Percentiles rank a stretch among this genome's conserved stretches.
These are phyloP conservation scores for Xyliphius kryptos DNA, from an alignment of 2,113 vertebrate species.

Conservation along the genomic window DNA sequence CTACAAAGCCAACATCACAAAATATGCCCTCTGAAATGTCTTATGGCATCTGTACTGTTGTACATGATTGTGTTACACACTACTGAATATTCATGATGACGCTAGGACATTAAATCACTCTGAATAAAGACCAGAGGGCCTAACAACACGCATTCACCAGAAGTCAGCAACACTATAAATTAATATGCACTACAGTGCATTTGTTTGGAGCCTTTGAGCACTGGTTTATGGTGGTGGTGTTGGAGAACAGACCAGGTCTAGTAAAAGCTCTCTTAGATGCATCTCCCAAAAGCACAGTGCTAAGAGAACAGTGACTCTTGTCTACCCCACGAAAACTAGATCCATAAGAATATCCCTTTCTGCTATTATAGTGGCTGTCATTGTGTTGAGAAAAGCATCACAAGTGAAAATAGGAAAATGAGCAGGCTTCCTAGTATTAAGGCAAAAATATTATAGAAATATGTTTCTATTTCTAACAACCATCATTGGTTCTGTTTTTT, in stretches of 20 bases:
- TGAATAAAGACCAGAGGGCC: neutral
- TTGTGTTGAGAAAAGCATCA: neutral
- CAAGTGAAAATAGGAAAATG: conserved; percentile 20
- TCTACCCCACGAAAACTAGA: conserved; percentile 15
- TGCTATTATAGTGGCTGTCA: conserved; percentile 28
- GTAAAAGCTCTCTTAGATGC: neutral
- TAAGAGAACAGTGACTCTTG: conserved; percentile 2
- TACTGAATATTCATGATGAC: conserved; percentile 11
- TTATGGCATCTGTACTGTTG: conserved; percentile 4
- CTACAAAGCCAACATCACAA: neutral
- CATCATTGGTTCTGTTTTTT: too few species aligned
- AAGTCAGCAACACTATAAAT: conserved; percentile 12
- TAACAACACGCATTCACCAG: conserved; percentile 16
- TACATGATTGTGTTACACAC: neutral
- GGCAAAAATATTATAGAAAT: neutral
- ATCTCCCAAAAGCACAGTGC: conserved; percentile 7
- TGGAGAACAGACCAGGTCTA: neutral
- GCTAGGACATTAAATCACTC: neutral
- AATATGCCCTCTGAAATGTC: neutral
- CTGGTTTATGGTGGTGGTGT: too few species aligned
- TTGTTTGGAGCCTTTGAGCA: conserved; percentile 12
- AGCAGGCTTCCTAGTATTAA: conserved; percentile 14
- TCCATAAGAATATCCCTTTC: conserved; percentile 29
- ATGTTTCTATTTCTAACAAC: too few species aligned
- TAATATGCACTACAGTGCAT: conserved; percentile 2